Base-by-base conservation (phyloP, 2,888 invertebrate genomes). In the Amphiduros pacificus region DNA sequence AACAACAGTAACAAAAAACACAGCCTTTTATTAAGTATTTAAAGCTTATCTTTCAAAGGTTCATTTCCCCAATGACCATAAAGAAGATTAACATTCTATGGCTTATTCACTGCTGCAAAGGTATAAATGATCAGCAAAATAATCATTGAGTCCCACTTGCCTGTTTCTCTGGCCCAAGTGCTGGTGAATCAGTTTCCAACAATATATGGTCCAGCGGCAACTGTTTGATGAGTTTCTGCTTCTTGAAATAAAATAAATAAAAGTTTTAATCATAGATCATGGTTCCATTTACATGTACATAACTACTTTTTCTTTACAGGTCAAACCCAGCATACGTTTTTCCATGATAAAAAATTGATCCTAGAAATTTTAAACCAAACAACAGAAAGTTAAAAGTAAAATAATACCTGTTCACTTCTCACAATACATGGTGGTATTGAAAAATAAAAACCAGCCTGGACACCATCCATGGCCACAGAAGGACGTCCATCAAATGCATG, bases 151-250 rank as follows among this genome's bases (percentile, higher is more conserved):
- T n/a, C n/a, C n/a, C n/a, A n/a, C n/a, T 51, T 41, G 80, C 80
- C 73, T 75, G 72, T 73, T 81, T 81, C 26, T 72, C 73, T 4
- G 83, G 82, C 11, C 83, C 83, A 2, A 85, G 73, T 5, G 82
- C 84, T 2, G 84, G 84, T 0, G 83, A 82, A 63, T 84, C 84
- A 4, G 84, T 84, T 69, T 84, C 84, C 29, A 84, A 67, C n/a
- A 84, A 66, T 2, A 84, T 69, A 40, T 76, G 75, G 5, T 79
- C 78, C 1, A 84, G 55, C 1, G 84, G 84, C 20, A 85, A 61
- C 1, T 70, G 66, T 54, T 74, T 67, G 32, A 84, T 76, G 29
- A 85, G 71, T 62, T 76, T 76, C 59, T 76, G 68, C 66, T 75
- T 78, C 83, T 83, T 29, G 36, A 32, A 32, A 24, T 22, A 48